Base-by-base conservation (phyloP, 1,140 invertebrate species). In the Formica selysi region DNA sequence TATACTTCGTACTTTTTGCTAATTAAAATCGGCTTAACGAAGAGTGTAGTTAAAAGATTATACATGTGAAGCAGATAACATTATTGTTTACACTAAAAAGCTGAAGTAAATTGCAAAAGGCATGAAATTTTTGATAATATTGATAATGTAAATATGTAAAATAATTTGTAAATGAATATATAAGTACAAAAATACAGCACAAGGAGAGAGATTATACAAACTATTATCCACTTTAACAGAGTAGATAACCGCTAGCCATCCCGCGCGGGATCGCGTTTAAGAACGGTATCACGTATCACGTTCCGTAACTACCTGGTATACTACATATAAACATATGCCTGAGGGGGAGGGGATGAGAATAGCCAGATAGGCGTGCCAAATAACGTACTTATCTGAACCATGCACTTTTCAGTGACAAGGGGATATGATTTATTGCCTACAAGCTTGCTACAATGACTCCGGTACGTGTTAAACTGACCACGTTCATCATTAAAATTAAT, bases 401-500 rank as follows among this genome's bases (percentile, higher is more conserved):
- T 90, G 89, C 89, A 89, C 87, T 91, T 91, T 91, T 91, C 90
- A 89, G 65, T 87, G 89, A 89, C 85, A 91, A 89, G 80, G 67
- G 85, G 57, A 84, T 91, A 91, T 91, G 90, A 91, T 91, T 91
- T 91, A 91, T 91, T 86, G 78, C 90, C 79, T 85, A 87, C 90
- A 83, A 87, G 87, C 85, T 79, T 86, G 87, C 81, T 90, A 89
- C 84, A 90, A 93, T 92, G 92, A 91, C 89, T 91, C 71, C 87
- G 85, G 85, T 87, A 91, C 91, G 91, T 92, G 91, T 91, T 92
- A 92, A 92, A 92, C 90, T 93, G 91, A 92, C 91, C 92, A 68
- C 90, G 90, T 90, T 92, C 92, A 91, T 93, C 91, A 93, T 93
- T 92, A 92, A 93, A 93, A 93, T 93, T 93, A 92, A 93, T 92